Evolutionary conservation across 2,888 invertebrate species (phyloP).

Genomic region (Penaeus monodon): DNA sequence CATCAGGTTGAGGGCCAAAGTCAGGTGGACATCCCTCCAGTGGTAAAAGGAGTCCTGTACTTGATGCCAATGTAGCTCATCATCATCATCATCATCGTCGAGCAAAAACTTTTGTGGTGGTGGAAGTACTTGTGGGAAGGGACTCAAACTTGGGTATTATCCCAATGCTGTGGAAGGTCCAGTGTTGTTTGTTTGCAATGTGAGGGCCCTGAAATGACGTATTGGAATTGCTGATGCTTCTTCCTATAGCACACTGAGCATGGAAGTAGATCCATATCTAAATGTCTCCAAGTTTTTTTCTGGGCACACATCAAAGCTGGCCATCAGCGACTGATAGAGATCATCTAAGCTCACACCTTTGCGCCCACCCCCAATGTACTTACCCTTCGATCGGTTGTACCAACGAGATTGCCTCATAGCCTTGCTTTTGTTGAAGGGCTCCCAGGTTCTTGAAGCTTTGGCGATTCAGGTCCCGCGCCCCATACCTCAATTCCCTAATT

Average conservation of each 20-base stretch:
- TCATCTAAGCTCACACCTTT: conserved; percentile 63
- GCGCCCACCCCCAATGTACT: conserved; percentile 51
- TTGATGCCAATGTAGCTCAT: conserved; percentile 63
- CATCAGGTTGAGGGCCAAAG: conserved; percentile 46
- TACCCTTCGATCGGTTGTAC: conserved; percentile 39
- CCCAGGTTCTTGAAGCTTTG: conserved; percentile 20
- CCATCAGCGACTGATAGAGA: conserved; percentile 58
- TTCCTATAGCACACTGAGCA: conserved; percentile 64
- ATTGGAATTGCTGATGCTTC: conserved; percentile 53
- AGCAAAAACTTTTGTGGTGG: conserved; percentile 25
- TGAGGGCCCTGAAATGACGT: conserved; percentile 52
- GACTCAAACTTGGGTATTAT: conserved; percentile 36
- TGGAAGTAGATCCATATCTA: conserved; percentile 65
- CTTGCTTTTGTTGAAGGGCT: conserved; percentile 26
- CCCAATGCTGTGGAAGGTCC: conserved; percentile 42
- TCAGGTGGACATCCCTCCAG: conserved; percentile 56
- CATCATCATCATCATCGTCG: conserved; percentile 55
- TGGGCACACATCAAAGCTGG: conserved; percentile 64
- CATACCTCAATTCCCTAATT: conserved; percentile 36
- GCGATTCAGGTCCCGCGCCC: conserved; percentile 27
- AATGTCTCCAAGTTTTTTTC: conserved; percentile 58
- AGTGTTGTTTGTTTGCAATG: conserved; percentile 33
- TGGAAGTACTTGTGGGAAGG: conserved; percentile 27
- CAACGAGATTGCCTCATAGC: conserved; percentile 52
- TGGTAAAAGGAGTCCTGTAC: conserved; percentile 61